Evolutionary conservation across 2,888 invertebrate species (phyloP).

Genomic region (Serripes groenlandicus): DNA sequence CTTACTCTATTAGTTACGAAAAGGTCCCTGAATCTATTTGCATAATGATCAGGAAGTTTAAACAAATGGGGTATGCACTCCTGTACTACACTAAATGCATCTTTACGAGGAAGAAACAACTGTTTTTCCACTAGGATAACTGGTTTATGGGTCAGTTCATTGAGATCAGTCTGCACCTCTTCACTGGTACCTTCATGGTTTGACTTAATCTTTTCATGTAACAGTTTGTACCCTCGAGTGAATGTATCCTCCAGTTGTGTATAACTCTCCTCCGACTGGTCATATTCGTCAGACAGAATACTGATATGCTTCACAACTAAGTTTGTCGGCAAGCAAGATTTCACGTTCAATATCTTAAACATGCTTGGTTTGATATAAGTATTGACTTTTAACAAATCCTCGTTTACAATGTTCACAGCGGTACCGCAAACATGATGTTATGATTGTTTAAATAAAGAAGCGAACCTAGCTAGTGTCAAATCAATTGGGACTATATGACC

Average conservation of each 20-base stretch:
- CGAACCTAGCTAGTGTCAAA: no score
- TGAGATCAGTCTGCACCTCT: not conserved
- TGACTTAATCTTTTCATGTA: not conserved
- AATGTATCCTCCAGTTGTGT: not conserved
- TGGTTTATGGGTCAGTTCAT: not conserved
- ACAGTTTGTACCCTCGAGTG: not conserved
- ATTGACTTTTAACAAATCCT: not conserved
- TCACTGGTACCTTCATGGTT: not conserved
- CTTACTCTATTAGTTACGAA: conserved; percentile 28
- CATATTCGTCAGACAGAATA: conserved; percentile 18
- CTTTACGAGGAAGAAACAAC: not conserved
- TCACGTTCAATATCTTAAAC: not conserved
- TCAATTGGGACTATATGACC: no score
- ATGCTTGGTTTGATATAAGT: not conserved
- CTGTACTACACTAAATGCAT: conserved; percentile 15
- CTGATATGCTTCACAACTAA: conserved; percentile 16
- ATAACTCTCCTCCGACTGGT: not conserved
- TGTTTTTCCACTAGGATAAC: not conserved
- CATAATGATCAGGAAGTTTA: not conserved
- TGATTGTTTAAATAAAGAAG: no score
- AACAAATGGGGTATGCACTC: conserved; percentile 23
- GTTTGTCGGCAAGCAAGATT: not conserved
- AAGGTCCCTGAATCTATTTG: not conserved
- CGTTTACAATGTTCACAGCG: conserved; percentile 39
- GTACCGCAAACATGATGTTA: no score